Percentiles rank a stretch among this genome's conserved stretches.
Conservation (phyloP, 2,888 invertebrate species). For the Aproaerema taeniolella region DNA sequence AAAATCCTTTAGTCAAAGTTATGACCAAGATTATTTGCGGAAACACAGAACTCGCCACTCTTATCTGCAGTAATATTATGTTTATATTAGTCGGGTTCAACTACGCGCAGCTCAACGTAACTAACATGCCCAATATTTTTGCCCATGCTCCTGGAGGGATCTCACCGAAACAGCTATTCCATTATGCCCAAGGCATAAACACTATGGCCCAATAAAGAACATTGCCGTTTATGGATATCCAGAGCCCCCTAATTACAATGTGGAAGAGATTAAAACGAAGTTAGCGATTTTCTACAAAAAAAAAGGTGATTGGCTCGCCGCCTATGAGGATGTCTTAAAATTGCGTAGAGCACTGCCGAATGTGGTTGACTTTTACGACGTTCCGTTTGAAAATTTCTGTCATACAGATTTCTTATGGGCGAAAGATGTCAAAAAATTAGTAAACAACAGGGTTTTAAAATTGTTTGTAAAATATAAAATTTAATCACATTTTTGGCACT, state of each 20-base stretch:
- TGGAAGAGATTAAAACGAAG: not conserved
- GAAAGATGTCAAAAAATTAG: not conserved
- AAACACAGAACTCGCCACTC: conserved; percentile 39
- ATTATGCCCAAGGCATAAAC: conserved; percentile 62
- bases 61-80: conserved; percentile 77
- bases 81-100: conserved; percentile 79
- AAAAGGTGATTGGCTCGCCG: not conserved
- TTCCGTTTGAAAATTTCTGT: not conserved
- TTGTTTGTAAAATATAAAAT: not conserved
- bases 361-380: not conserved
- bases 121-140: conserved; percentile 73
- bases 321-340: conserved; percentile 72
- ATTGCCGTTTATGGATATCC: conserved; percentile 17
- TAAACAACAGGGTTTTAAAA: not conserved
- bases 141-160: conserved; percentile 75
- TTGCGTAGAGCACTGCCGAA: conserved; percentile 45
- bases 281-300: not conserved
- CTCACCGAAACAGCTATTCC: conserved; percentile 67
- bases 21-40: not conserved
- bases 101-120: conserved; percentile 74
- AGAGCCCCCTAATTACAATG: not conserved
- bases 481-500: too few relatives aligned
- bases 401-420: not conserved
- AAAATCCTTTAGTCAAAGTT: not conserved
- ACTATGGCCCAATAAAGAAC: conserved; percentile 42